Evolutionary conservation across 2,797 vertebrate genomes (phyloP), one percentile per base, ranked within the genome.

Genomic region (Varecia variegata): DNA sequence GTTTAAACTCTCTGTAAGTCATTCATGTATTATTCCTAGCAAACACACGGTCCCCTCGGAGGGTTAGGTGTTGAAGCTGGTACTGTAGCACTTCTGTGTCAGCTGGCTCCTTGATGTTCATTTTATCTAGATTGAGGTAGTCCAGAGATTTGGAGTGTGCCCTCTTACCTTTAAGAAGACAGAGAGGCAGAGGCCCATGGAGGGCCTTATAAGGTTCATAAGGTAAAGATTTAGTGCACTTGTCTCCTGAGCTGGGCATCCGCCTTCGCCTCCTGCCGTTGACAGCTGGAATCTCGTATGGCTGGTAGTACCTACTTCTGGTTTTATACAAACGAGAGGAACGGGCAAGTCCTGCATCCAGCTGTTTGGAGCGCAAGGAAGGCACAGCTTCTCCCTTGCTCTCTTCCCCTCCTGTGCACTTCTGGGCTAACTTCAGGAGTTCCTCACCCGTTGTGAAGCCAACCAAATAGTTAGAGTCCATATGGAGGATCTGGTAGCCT

Each of bases 121-220:
- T 99, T 99, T 99, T 99, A 99, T 99, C 99, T 98, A 99, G 98
- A 98, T 99, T 99, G 98, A 99, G 99, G 99, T 99, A 99, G 99
- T 99, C 99, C 98, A 99, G 98, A 40, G 99, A 99, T 98, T 99
- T 99, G 43, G 99, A 99, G 97, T 99, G 99, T 96, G 99, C 98
- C 97, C 99, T 99, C 98, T 99, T 99, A 71, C 99, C 99, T 98
- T 99, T 99, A n/a, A 99, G 99, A 98, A 99, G 99, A 98, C 99
- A 99, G 90, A 99, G 98, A 89, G 99, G 99, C 95, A 99, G 98
- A 25, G 99, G 98, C 79, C 99, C 99, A 52, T 99, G 99, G 88
- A 99, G 98, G 88, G 99, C 98, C 96, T 98, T 99, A 65, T 98
- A 99, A 88, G 99, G 97, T 98, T 99, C 99, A 12, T 98, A 99